Percentiles rank a stretch among this genome's conserved stretches.
Evolutionary conservation across 2,888 invertebrate genomes (phyloP).

Genomic region (Drosophila monieri): DNA sequence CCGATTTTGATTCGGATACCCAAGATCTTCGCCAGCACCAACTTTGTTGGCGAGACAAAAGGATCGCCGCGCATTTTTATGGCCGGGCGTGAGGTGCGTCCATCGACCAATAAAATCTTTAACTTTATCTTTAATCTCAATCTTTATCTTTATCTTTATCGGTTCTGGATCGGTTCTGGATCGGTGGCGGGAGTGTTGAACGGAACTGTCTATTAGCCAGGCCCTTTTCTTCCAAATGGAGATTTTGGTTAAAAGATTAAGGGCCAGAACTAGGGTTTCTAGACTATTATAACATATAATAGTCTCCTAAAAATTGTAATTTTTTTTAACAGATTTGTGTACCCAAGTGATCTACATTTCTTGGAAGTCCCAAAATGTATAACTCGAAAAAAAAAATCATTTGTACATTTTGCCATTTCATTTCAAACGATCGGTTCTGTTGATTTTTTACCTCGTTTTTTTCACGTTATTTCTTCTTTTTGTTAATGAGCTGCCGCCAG

Average conservation of each 20-base stretch:
- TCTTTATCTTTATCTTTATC: slow-evolving; percentile 47
- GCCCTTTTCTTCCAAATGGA: slow-evolving; percentile 8
- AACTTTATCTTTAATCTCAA: slow-evolving; percentile 68
- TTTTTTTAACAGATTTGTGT: too few species aligned
- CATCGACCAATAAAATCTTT: slow-evolving; percentile 62
- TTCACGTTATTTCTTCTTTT: slow-evolving; percentile 27
- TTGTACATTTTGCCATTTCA: slow-evolving; percentile 7
- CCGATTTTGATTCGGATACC: slow-evolving; percentile 2
- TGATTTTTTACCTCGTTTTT: neutral
- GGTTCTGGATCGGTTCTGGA: slow-evolving; percentile 18
- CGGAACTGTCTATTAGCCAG: slow-evolving; percentile 72
- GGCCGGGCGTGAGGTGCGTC: slow-evolving; percentile 54
- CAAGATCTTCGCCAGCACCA: slow-evolving; percentile 29
- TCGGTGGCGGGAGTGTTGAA: slow-evolving; percentile 31
- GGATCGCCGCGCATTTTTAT: slow-evolving; percentile 62
- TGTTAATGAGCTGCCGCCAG: slow-evolving; percentile 48
- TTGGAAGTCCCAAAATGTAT: neutral
- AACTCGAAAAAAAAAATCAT: neutral
- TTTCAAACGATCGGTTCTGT: slow-evolving; percentile 15
- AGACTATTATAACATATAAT: too few species aligned
- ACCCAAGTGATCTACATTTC: neutral
- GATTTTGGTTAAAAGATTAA: slow-evolving; percentile 30
- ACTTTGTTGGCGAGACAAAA: slow-evolving; percentile 41
- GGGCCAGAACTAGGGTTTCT: slow-evolving; percentile 22
- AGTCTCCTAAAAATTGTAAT: too few species aligned